A percentile compares a stretch with the other conserved stretches of the same genome.
These are phyloP conservation scores for Glyptemys insculpta DNA, from an alignment of 2,797 vertebrate genomes.

Conservation along the genomic window DNA sequence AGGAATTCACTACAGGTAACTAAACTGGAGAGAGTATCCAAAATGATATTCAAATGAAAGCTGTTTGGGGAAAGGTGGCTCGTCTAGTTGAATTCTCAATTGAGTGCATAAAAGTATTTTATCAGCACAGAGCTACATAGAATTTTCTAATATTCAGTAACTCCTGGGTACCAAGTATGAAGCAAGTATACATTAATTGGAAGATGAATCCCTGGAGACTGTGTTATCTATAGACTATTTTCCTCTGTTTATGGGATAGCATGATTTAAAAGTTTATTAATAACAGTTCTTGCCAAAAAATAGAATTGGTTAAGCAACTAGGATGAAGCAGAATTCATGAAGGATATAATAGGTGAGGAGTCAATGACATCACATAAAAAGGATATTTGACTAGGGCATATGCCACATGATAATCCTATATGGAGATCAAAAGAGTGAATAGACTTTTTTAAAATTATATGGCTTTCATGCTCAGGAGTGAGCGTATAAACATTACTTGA, in stretches of 20 bases:
- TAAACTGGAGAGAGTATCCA: not conserved
- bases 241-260: not conserved
- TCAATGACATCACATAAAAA: not conserved
- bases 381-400: not conserved
- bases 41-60: not conserved
- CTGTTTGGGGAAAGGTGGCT: not conserved
- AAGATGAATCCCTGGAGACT: not conserved
- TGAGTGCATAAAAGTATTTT: not conserved
- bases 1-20: not conserved
- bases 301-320: not conserved
- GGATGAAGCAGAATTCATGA: not conserved
- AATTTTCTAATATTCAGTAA: not conserved
- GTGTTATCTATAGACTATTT: not conserved
- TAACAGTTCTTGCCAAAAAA: not conserved
- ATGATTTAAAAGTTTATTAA: not conserved
- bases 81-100: not conserved
- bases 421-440: not conserved
- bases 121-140: not conserved
- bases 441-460: rapidly evolving
- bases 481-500: rapidly evolving
- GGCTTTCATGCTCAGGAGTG: not conserved
- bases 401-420: not conserved
- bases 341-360: not conserved
- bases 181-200: not conserved
- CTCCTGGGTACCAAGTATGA: not conserved